Evolutionary conservation across 2,888 invertebrate species (phyloP).

Genomic region (Agrenia bidenticulata): DNA sequence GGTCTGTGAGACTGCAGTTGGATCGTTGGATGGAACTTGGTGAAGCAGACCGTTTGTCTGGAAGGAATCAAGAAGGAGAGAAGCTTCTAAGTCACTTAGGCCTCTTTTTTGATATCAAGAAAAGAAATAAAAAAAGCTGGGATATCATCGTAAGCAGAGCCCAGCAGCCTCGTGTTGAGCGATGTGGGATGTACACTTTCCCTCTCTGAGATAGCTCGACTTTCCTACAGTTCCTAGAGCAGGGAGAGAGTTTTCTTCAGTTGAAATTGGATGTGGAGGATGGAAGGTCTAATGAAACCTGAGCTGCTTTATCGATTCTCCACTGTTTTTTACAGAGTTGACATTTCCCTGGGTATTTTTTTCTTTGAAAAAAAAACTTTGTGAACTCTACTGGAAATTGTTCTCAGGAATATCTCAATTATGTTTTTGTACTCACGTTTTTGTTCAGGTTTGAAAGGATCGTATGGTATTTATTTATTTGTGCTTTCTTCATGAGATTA

Average conservation of each 20-base stretch:
- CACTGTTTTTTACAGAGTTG: neutral
- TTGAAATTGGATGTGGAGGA: constrained; percentile 23
- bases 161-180: neutral
- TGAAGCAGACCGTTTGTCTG: constrained; percentile 5
- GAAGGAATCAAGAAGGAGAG: neutral
- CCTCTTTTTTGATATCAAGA: neutral
- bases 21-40: neutral
- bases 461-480: neutral
- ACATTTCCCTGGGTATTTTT: neutral
- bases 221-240: no score
- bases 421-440: neutral
- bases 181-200: neutral
- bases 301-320: constrained; percentile 26
- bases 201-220: neutral
- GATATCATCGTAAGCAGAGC: constrained; percentile 2
- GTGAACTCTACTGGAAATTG: neutral
- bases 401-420: neutral
- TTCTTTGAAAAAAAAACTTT: neutral
- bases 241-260: neutral
- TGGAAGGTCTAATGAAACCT: constrained; percentile 25
- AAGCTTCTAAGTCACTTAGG: constrained; percentile 7
- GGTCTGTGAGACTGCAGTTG: constrained; percentile 8
- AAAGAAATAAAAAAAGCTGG: neutral
- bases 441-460: neutral
- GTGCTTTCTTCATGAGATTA: neutral